phyloP scores from a whole-genome alignment of 2,888 invertebrate species.

The Desoria tigrina region DNA sequence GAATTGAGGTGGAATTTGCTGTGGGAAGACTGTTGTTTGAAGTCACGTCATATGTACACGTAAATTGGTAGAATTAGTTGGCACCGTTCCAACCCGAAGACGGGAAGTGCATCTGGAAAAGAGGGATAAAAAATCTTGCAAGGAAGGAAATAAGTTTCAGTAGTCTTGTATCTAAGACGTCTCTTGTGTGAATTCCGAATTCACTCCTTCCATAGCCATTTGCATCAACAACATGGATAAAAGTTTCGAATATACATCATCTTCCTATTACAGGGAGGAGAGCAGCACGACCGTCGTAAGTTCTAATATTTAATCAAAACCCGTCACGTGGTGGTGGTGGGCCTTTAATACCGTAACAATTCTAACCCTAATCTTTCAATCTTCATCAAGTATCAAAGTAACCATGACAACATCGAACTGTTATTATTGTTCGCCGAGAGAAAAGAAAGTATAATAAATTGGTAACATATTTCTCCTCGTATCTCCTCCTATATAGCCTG shows the following conservation, averaged over 20 bases:
- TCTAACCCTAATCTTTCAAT: not conserved
- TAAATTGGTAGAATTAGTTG: conserved; percentile 18
- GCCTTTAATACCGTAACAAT: not conserved
- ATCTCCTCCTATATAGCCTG: too few species aligned
- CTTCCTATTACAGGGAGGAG: conserved; percentile 1
- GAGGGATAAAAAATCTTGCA: conserved; percentile 11
- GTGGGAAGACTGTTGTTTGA: conserved; percentile 21
- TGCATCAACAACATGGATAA: conserved; percentile 6
- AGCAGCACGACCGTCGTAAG: conserved; percentile 11
- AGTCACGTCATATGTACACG: conserved; percentile 14
- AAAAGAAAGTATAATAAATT: conserved; percentile 12
- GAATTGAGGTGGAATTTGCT: conserved; percentile 12
- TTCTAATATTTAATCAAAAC: not conserved
- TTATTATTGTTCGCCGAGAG: conserved; percentile 10
- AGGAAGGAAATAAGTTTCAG: conserved; percentile 15
- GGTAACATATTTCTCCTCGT: conserved; percentile 13
- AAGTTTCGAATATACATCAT: not conserved
- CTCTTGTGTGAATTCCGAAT: conserved; percentile 15
- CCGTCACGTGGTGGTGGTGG: not conserved
- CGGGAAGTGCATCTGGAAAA: conserved; percentile 22
- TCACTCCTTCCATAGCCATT: not conserved
- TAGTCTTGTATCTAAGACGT: conserved; percentile 5
- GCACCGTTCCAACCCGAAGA: conserved; percentile 8
- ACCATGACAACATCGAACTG: conserved; percentile 16
- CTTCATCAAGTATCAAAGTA: conserved; percentile 9